phyloP scores from a whole-genome alignment of 2,888 invertebrate genomes.

The Synanthedon formicaeformis region DNA sequence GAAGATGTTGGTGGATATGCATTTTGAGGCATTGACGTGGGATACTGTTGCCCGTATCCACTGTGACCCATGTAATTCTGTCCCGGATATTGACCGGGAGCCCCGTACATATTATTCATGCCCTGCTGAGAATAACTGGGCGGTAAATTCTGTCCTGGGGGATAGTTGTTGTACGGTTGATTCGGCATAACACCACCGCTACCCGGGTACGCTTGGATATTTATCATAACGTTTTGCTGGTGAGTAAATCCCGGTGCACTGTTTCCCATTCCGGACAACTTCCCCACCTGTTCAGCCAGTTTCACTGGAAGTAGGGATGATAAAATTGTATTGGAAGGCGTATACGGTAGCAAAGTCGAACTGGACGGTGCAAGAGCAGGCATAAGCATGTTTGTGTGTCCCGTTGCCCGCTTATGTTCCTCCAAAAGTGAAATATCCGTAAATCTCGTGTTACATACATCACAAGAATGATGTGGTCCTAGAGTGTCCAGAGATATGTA shows the following conservation, averaged over 20 bases:
- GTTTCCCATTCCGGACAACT: constrained; percentile 40
- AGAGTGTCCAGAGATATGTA: constrained; percentile 75
- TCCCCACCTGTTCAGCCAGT: constrained; percentile 61
- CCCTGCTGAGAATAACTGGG: constrained; percentile 36
- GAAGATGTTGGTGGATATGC: constrained; percentile 37
- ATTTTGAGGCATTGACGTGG: constrained; percentile 37
- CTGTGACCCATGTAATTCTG: constrained; percentile 38
- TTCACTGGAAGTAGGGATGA: constrained; percentile 57
- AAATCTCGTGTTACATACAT: constrained; percentile 72
- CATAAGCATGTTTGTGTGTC: constrained; percentile 63
- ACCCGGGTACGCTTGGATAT: constrained; percentile 74
- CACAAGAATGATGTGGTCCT: constrained; percentile 71
- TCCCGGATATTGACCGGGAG: constrained; percentile 38
- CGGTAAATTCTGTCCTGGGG: constrained; percentile 47
- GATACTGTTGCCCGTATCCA: constrained; percentile 40
- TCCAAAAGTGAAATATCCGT: constrained; percentile 66
- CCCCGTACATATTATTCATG: constrained; percentile 49
- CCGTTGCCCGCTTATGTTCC: constrained; percentile 64
- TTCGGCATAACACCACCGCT: constrained; percentile 58
- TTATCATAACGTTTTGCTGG: constrained; percentile 75
- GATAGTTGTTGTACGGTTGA: constrained; percentile 53
- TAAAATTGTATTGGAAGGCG: constrained; percentile 38
- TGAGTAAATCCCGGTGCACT: constrained; percentile 57
- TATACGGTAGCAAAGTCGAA: constrained; percentile 46
- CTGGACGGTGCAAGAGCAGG: constrained; percentile 32